Evolutionary conservation across 2,888 invertebrate species (phyloP).

Genomic region (Tenthredo scrophulariae): DNA sequence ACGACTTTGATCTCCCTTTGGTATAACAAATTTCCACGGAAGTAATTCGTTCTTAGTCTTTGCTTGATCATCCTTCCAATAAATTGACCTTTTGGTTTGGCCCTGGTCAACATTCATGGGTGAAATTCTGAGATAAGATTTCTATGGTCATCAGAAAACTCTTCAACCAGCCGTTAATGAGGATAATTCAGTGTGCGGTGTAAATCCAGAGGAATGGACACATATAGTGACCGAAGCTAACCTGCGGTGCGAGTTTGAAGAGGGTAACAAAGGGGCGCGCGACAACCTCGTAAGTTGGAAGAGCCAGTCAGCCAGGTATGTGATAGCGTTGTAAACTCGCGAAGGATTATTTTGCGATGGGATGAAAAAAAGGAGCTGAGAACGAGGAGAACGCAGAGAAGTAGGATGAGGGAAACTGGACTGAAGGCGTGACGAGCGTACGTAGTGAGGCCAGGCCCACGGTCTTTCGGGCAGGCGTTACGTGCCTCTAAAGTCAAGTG

Average conservation of each 20-base stretch:
- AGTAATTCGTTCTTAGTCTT: not conserved
- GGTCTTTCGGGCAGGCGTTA: slow-evolving; percentile 57
- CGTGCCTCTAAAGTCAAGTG: slow-evolving; percentile 68
- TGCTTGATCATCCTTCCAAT: not conserved
- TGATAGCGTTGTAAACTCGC: slow-evolving; percentile 55
- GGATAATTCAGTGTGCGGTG: not conserved
- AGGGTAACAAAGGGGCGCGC: slow-evolving; percentile 29
- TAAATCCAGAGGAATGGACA: not conserved
- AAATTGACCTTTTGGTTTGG: not conserved
- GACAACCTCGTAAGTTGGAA: slow-evolving; percentile 27
- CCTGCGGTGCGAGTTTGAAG: not conserved
- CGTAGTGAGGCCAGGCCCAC: slow-evolving; percentile 67
- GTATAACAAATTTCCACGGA: not conserved
- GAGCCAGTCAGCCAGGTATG: slow-evolving; percentile 47
- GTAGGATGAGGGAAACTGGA: slow-evolving; percentile 45
- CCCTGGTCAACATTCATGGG: not conserved
- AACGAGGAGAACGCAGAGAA: slow-evolving; percentile 33
- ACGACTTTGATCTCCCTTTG: not conserved
- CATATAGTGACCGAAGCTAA: not conserved
- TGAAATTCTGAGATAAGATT: not conserved
- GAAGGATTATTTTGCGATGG: slow-evolving; percentile 55
- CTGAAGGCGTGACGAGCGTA: slow-evolving; percentile 67
- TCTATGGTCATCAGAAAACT: not conserved
- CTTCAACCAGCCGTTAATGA: not conserved
- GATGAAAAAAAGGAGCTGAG: slow-evolving; percentile 38